Conservation (phyloP, 1,140 invertebrate genomes). For the Drosophila nannoptera region DNA sequence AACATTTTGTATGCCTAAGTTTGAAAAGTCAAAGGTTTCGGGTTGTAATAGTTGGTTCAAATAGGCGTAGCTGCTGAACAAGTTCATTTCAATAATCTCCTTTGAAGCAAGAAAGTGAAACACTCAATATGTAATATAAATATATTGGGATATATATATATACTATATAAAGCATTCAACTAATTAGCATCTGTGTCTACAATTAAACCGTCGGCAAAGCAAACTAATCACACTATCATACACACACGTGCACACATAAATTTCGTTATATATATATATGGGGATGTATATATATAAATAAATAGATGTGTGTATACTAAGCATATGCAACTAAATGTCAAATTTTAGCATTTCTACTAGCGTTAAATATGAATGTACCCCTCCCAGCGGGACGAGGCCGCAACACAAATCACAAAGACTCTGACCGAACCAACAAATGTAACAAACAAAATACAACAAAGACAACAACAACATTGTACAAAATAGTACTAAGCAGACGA, state of each 20-base stretch:
- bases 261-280: too few relatives aligned
- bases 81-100: slow-evolving; percentile 13
- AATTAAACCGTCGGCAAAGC: slow-evolving; percentile 39
- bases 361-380: slow-evolving; percentile 35
- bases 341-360: slow-evolving; percentile 71
- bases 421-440: slow-evolving; percentile 55
- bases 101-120: neutral
- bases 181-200: slow-evolving; percentile 48
- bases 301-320: slow-evolving; percentile 33
- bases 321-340: slow-evolving; percentile 62
- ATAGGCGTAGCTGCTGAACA: slow-evolving; percentile 29
- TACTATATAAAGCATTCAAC: slow-evolving; percentile 12
- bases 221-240: slow-evolving; percentile 34
- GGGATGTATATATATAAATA: too few relatives aligned
- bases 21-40: slow-evolving; percentile 35
- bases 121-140: neutral
- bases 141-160: slow-evolving; percentile 5
- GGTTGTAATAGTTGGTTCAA: slow-evolving; percentile 51
- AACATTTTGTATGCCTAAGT: slow-evolving; percentile 29
- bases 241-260: slow-evolving; percentile 34
- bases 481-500: slow-evolving; percentile 69
- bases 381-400: slow-evolving; percentile 8
- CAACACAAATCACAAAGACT: slow-evolving; percentile 26
- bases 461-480: slow-evolving; percentile 76
- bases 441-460: slow-evolving; percentile 62